Conservation (phyloP, 2,797 vertebrate species). For the Dicrostonyx torquatus region DNA sequence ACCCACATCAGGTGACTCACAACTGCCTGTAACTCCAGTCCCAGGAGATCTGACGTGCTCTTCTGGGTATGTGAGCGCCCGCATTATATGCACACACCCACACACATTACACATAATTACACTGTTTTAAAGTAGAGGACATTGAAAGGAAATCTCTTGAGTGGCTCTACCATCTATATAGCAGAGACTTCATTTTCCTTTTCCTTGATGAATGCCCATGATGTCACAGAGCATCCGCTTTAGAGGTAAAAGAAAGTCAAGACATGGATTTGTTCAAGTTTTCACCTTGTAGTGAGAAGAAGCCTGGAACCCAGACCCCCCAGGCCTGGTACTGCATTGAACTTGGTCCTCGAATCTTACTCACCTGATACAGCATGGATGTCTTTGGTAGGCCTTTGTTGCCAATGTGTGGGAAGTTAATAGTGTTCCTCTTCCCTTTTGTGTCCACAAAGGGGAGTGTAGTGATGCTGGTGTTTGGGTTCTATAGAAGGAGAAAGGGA, state of each 20-base stretch:
- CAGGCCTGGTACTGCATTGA: neutral
- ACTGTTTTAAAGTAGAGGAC: neutral
- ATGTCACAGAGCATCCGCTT: neutral
- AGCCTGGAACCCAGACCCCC: neutral
- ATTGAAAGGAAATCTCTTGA: neutral
- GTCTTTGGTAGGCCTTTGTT: slow-evolving; percentile 74
- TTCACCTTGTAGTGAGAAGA: neutral
- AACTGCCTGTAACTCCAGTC: too few species aligned
- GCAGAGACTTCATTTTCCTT: neutral
- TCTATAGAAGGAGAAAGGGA: slow-evolving; percentile 74
- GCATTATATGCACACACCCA: neutral
- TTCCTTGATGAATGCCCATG: neutral
- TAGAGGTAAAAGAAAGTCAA: neutral
- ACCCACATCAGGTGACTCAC: neutral
- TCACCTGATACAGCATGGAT: slow-evolving; percentile 76
- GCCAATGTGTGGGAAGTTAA: slow-evolving; percentile 78
- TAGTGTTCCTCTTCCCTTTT: slow-evolving; percentile 76
- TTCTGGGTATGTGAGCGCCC: neutral
- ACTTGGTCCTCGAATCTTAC: neutral
- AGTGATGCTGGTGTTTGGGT: slow-evolving; percentile 59
- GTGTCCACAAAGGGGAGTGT: slow-evolving; percentile 81
- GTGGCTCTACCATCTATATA: neutral
- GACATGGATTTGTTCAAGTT: neutral
- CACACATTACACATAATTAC: neutral
- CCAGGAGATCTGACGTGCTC: neutral